These are phyloP conservation scores for Megaustenia siamemsis DNA, from an alignment of 2,888 invertebrate genomes.

Conservation along the genomic window DNA sequence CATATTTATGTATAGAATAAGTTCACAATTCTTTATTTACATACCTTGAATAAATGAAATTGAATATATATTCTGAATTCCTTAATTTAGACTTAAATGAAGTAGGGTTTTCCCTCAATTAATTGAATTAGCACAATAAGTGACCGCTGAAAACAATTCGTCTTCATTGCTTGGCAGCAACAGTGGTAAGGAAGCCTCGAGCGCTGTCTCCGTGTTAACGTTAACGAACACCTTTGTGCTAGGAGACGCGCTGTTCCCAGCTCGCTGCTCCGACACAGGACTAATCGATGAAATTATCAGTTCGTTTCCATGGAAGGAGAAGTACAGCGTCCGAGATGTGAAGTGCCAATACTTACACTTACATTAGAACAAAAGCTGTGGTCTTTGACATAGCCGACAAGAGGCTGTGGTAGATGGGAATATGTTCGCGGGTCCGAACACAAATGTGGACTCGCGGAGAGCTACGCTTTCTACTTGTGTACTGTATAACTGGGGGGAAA, in stretches of 20 bases:
- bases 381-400: not conserved
- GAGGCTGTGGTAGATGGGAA: too few relatives aligned
- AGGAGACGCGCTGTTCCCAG: conserved; percentile 34
- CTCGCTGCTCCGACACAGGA: conserved; percentile 32
- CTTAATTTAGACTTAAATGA: not conserved
- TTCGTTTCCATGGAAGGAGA: conserved; percentile 47
- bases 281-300: conserved; percentile 48
- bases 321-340: not conserved
- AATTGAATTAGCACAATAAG: not conserved
- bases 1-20: too few relatives aligned
- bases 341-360: not conserved
- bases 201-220: conserved; percentile 36
- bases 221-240: not conserved
- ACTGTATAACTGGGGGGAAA: too few relatives aligned
- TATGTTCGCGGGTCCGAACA: too few relatives aligned
- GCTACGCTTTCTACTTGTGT: too few relatives aligned
- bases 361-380: not conserved
- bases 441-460: too few relatives aligned
- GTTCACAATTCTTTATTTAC: not conserved
- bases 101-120: not conserved
- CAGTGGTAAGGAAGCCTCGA: conserved; percentile 46
- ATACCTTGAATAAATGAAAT: not conserved
- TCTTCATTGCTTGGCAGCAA: not conserved
- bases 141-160: not conserved
- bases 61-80: not conserved